Evolutionary conservation across 2,797 vertebrate genomes (phyloP), one percentile per base, ranked within the genome.

Genomic region (Geotrypetes seraphini): DNA sequence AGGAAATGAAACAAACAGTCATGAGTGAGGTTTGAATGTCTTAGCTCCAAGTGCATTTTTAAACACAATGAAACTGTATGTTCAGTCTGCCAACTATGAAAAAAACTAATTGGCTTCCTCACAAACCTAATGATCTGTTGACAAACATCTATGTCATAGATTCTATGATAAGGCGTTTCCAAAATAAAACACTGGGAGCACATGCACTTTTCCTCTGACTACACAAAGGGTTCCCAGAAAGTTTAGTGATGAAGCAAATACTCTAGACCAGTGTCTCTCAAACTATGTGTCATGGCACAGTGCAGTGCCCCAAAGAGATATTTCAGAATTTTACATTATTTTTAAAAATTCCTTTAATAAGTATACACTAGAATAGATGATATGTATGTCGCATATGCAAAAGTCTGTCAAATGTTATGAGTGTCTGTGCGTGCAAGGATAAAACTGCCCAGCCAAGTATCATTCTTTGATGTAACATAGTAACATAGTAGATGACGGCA

Each of bases 81-180:
- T 19, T 19, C 40, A 32, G 23, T 19, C 3, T 42, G 24, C n/a
- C n/a, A n/a, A n/a, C 3, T 33, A 23, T 70, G 74, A n/a, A 78
- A 76, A 72, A 57, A 69, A 58, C 68, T 78, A 76, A 73, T 83
- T 81, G 73, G 71, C 66, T 50, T 63, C 57, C 52, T 48, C 40
- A 31, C 32, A 19, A 49, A 32, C 16, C 54, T 85, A 88, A 87
- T 64, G 75, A 82, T 36, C 75, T 85, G 73, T 70, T 87, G 83
- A 89, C 83, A 85, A 84, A 78, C 68, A 81, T 60, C 50, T 28
- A n/a, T n/a, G n/a, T n/a, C n/a, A n/a, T n/a, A n/a, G n/a, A n/a
- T n/a, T n/a, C n/a, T n/a, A 13, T 54, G 69, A 64, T 58, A 51
- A 73, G 75, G 56, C 57, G 60, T 42, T 59, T 57, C 39, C 51